Percentiles rank a stretch among this genome's conserved stretches.
Evolutionary conservation across 2,797 vertebrate species (phyloP).

Genomic region (Syngnathus acus): DNA sequence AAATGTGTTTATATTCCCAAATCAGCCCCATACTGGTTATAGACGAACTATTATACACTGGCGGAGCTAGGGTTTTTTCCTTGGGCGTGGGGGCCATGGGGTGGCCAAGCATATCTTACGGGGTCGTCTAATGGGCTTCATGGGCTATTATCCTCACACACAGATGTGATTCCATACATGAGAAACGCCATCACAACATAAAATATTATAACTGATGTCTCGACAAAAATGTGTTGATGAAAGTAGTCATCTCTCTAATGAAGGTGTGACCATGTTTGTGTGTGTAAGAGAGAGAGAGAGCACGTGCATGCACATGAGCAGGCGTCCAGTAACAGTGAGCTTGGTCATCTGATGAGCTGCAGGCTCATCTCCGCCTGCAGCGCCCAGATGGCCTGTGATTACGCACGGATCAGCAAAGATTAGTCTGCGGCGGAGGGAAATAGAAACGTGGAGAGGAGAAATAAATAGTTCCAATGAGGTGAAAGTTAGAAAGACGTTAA

Average conservation of each 20-base stretch:
- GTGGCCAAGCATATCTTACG: no score
- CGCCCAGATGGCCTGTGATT: constrained; percentile 71
- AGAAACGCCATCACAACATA: not conserved
- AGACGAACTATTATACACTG: no score
- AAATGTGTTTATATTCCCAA: no score
- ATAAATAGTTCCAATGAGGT: constrained; percentile 33
- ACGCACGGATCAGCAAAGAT: constrained; percentile 65
- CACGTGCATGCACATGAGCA: not conserved
- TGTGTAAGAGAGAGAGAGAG: not conserved
- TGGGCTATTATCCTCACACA: no score
- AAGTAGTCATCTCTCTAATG: constrained; percentile 22
- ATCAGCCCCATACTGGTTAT: no score
- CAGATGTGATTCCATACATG: no score
- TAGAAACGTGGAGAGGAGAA: constrained; percentile 33
- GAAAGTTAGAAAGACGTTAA: constrained; percentile 16
- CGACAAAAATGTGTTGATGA: constrained; percentile 9
- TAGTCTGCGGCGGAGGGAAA: constrained; percentile 47
- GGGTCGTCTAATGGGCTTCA: no score
- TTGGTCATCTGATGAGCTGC: constrained; percentile 59
- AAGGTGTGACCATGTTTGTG: constrained; percentile 36
- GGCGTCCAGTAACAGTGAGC: constrained; percentile 25
- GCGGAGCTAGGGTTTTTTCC: no score
- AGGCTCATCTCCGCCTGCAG: constrained; percentile 59
- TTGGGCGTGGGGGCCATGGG: no score
- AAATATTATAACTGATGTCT: not conserved